phyloP scores from a whole-genome alignment of 2,113 vertebrate species.

The Sander vitreus region DNA sequence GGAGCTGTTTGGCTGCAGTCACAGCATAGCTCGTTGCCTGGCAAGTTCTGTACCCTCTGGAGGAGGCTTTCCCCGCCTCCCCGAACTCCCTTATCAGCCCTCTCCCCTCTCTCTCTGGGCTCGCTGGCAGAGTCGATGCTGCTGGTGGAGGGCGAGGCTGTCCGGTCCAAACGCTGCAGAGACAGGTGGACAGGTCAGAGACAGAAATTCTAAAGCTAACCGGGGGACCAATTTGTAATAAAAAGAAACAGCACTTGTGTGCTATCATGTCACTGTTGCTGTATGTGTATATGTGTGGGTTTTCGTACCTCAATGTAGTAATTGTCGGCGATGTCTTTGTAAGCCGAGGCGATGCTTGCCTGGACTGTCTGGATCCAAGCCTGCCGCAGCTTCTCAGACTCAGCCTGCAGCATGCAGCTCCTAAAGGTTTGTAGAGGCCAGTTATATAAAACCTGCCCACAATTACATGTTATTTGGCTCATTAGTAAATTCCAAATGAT shows the following conservation, averaged over 20 bases:
- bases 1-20: slow-evolving; percentile 95
- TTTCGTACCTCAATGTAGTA: slow-evolving; percentile 81
- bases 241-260: not conserved
- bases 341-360: slow-evolving; percentile 97
- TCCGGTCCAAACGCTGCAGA: slow-evolving; percentile 92
- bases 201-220: not conserved
- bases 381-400: slow-evolving; percentile 96
- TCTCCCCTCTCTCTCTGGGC: slow-evolving; percentile 88
- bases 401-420: slow-evolving; percentile 98
- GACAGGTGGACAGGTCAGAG: not conserved
- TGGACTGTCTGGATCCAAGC: slow-evolving; percentile 99
- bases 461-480: not conserved
- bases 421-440: slow-evolving; percentile 73
- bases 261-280: not conserved
- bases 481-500: not conserved
- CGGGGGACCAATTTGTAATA: not conserved
- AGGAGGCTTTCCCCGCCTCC: slow-evolving; percentile 93
- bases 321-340: slow-evolving; percentile 89
- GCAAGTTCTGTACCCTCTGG: slow-evolving; percentile 91
- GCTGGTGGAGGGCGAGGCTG: slow-evolving; percentile 92
- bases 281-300: too few relatives aligned
- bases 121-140: slow-evolving; percentile 93
- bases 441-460: not conserved
- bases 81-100: slow-evolving; percentile 81
- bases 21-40: slow-evolving; percentile 94